Conservation (phyloP, 2,888 invertebrate genomes). For the Venustoraphidia nigricollis region DNA sequence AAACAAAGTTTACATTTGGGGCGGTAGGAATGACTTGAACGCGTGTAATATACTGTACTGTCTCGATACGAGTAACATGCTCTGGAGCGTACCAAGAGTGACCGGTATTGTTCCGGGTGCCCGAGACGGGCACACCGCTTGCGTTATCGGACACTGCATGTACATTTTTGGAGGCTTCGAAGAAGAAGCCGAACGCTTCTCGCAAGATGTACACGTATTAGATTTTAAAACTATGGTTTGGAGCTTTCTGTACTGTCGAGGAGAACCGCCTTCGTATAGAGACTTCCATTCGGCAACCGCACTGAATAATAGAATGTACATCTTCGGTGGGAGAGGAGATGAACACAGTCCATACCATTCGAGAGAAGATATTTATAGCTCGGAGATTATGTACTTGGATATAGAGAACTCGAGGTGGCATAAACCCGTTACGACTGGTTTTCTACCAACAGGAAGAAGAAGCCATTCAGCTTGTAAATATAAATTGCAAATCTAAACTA, state of each 20-base stretch:
- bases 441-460: slow-evolving; percentile 62
- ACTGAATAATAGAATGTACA: slow-evolving; percentile 63
- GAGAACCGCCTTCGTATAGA: slow-evolving; percentile 52
- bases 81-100: slow-evolving; percentile 51
- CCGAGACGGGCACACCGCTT: slow-evolving; percentile 85
- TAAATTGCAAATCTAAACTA: not conserved
- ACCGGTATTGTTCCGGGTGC: slow-evolving; percentile 61
- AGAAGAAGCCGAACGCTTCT: slow-evolving; percentile 65
- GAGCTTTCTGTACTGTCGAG: slow-evolving; percentile 45
- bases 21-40: slow-evolving; percentile 74
- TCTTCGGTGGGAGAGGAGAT: slow-evolving; percentile 82
- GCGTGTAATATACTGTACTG: slow-evolving; percentile 69
- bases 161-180: slow-evolving; percentile 87
- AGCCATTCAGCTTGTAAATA: slow-evolving; percentile 83
- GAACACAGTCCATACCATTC: slow-evolving; percentile 44
- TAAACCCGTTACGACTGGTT: slow-evolving; percentile 40
- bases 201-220: slow-evolving; percentile 60
- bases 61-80: slow-evolving; percentile 56
- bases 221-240: slow-evolving; percentile 60
- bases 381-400: slow-evolving; percentile 61
- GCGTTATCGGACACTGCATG: slow-evolving; percentile 63
- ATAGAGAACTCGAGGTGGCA: slow-evolving; percentile 55
- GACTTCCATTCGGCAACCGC: slow-evolving; percentile 83
- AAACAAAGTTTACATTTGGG: slow-evolving; percentile 76
- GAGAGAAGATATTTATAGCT: slow-evolving; percentile 61